These are phyloP conservation scores for Eupleurogrammus muticus DNA, from an alignment of 2,797 vertebrate genomes.

Conservation along the genomic window DNA sequence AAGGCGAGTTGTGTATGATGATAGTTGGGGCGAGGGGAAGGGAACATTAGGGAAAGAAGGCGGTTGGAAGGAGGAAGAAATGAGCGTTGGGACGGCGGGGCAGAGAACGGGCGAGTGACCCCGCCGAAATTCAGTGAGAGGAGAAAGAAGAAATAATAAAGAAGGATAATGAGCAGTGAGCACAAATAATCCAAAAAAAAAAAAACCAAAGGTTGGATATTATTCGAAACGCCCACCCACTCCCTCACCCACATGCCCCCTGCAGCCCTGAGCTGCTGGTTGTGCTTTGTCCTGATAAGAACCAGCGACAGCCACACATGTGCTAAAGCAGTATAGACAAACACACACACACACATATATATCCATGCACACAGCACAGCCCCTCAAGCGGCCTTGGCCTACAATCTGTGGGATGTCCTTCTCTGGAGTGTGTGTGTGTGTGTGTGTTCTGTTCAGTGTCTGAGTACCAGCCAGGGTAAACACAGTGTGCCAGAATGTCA, in stretches of 20 bases:
- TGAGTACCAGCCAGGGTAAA: slow-evolving; percentile 73
- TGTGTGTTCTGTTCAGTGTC: slow-evolving; percentile 67
- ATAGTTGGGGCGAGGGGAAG: background rate
- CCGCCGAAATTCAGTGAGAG: slow-evolving; percentile 13
- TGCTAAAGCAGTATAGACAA: slow-evolving; percentile 37
- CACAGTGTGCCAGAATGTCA: slow-evolving; percentile 76
- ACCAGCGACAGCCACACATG: slow-evolving; percentile 64
- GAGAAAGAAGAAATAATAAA: slow-evolving; percentile 1
- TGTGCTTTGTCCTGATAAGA: slow-evolving; percentile 78
- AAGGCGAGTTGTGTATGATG: background rate
- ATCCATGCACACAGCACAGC: slow-evolving; percentile 49
- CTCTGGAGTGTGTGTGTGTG: slow-evolving; percentile 29
- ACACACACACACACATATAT: slow-evolving; percentile 53
- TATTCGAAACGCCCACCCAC: slow-evolving; percentile 45
- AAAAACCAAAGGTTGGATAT: slow-evolving; percentile 42
- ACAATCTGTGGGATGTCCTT: slow-evolving; percentile 59
- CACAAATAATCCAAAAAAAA: slow-evolving; percentile 21
- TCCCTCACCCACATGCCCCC: slow-evolving; percentile 52
- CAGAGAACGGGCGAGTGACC: slow-evolving; percentile 5
- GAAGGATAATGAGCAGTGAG: slow-evolving; percentile 20
- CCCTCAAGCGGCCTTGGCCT: slow-evolving; percentile 69
- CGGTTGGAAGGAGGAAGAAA: background rate
- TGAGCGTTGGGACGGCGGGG: slow-evolving; percentile 1
- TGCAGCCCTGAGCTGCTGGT: slow-evolving; percentile 64
- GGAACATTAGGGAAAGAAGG: background rate